Conservation (phyloP, 1,140 invertebrate species). For the Ditylenchus dipsaci region DNA sequence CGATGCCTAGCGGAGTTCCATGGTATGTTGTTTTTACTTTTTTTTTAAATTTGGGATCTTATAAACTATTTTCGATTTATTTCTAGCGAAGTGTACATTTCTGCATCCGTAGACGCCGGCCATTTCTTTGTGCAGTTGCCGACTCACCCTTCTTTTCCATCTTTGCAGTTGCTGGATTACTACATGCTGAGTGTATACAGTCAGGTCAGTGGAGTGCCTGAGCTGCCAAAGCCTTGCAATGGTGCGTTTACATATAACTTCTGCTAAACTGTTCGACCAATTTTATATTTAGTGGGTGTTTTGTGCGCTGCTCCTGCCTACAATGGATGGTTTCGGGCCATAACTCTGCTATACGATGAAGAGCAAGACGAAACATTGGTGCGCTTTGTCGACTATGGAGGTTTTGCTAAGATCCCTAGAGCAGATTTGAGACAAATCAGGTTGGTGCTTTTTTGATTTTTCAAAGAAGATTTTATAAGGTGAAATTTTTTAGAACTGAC, state of each 20-base stretch:
- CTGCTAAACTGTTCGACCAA: background rate
- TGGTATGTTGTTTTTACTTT: slow-evolving; percentile 60
- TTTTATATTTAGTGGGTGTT: slow-evolving; percentile 67
- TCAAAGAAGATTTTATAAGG: background rate
- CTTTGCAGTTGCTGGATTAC: slow-evolving; percentile 72
- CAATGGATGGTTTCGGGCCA: slow-evolving; percentile 68
- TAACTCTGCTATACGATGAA: slow-evolving; percentile 49
- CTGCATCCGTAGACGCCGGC: slow-evolving; percentile 74
- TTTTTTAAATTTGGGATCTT: too few species aligned
- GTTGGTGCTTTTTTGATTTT: slow-evolving; percentile 15
- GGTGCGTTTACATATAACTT: slow-evolving; percentile 13
- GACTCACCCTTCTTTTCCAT: slow-evolving; percentile 81
- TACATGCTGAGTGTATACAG: slow-evolving; percentile 63
- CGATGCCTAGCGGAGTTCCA: slow-evolving; percentile 80
- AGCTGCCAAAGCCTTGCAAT: slow-evolving; percentile 44
- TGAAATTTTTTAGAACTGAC: slow-evolving; percentile 62
- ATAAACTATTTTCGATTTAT: too few species aligned
- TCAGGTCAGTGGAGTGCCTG: slow-evolving; percentile 60
- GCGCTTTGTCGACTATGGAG: slow-evolving; percentile 87
- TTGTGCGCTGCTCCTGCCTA: slow-evolving; percentile 79
- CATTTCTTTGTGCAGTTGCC: slow-evolving; percentile 88
- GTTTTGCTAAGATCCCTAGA: slow-evolving; percentile 74
- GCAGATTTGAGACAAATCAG: slow-evolving; percentile 74
- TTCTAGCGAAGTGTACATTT: slow-evolving; percentile 73
- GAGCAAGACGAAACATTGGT: slow-evolving; percentile 65